Evolutionary conservation across 2,888 invertebrate species (phyloP).

Genomic region (Rhimphoctona megacephalus): DNA sequence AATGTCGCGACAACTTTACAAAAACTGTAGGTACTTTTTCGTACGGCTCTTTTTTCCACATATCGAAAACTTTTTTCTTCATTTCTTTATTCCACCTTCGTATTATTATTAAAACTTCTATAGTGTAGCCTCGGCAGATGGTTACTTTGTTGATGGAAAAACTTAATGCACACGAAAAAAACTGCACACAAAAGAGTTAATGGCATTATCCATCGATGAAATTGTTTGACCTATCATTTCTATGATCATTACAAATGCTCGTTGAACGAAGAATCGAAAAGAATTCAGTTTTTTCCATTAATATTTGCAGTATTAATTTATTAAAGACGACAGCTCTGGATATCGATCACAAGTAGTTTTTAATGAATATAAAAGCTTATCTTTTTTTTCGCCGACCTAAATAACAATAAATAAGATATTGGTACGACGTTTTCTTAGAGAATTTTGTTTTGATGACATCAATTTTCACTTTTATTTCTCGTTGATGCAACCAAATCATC

Average conservation of each 20-base stretch:
- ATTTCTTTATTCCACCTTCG: neutral
- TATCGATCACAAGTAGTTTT: neutral
- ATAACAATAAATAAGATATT: neutral
- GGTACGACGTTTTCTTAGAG: neutral
- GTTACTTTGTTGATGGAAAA: neutral
- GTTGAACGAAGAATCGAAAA: neutral
- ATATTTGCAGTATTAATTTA: neutral
- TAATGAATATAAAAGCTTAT: too few species aligned
- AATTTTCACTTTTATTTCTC: neutral
- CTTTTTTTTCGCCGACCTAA: neutral
- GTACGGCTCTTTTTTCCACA: neutral
- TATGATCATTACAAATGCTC: neutral
- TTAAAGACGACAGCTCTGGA: neutral
- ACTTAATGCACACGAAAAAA: neutral
- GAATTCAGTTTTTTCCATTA: neutral
- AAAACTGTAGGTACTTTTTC: neutral
- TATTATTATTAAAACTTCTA: neutral
- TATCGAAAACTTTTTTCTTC: neutral
- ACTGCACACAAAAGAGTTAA: slow-evolving; percentile 1
- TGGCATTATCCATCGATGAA: neutral
- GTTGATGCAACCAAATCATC: neutral
- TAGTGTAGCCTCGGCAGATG: neutral
- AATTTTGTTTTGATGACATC: neutral
- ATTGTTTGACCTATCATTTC: slow-evolving; percentile 10
- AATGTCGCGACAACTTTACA: neutral